Evolutionary conservation across 2,797 vertebrate genomes (phyloP), one percentile per base, ranked within the genome.

Genomic region (Coccyzus lansbergi): DNA sequence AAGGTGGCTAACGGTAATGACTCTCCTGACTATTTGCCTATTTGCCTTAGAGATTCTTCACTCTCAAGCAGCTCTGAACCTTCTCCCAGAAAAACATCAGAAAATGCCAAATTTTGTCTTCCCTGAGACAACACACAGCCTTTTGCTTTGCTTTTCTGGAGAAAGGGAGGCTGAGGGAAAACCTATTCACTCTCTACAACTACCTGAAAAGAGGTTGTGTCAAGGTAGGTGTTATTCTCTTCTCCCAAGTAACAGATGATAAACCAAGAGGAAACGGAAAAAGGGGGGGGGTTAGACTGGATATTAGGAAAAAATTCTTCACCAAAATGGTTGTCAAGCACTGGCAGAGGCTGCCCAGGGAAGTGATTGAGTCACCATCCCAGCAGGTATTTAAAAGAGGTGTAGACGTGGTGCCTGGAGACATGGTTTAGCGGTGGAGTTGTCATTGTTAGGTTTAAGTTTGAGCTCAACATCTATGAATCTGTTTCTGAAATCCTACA

Each of bases 21-120:
- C 17, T 78, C 72, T 81, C 40, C 40, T 79, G 72, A 56, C 31
- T 36, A 10, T 59, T 83, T 71, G 46, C 31, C 65, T 58, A 34
- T 75, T 93, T 89, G 51, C n/a, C 34, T 48, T 81, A 34, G 55
- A 83, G 59, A 84, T 78, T 78, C 36, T 75, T 80, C 49, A 48
- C 26, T 55, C 29, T 64, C 2, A 1, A 69, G 56, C 25, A 77
- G 31, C 31, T 80, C 42, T 62, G 29, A 49, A 88, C 33, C 36
- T 77, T 78, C 9, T 86, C 22, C 15, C 4, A 2, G 33, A n/a
- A 81, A 9, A 84, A 62, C 5, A 62, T 36, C 31, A 84, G 31
- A 74, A 87, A 84, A 81, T 4, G 26, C 6, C 16, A 49, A 67
- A 15, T 63, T 71, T 48, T 52, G 2, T 51, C 25, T 56, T 59